These are phyloP conservation scores for Epinotia nisella DNA, from an alignment of 2,888 invertebrate genomes.

Conservation along the genomic window DNA sequence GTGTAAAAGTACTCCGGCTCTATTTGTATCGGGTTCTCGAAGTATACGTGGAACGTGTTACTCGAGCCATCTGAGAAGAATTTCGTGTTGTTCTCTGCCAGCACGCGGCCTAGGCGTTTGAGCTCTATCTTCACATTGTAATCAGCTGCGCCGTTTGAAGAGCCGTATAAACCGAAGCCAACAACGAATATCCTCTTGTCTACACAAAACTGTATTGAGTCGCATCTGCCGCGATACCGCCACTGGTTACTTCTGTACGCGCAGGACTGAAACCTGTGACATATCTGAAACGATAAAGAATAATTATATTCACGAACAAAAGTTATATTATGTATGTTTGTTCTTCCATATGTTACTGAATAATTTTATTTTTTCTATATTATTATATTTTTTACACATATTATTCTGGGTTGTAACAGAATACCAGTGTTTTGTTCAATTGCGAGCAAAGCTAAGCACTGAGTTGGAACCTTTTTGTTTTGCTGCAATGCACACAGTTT, in stretches of 20 bases:
- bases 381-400: too few relatives aligned
- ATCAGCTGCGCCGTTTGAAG: slow-evolving; percentile 97
- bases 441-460: too few relatives aligned
- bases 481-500: too few relatives aligned
- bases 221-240: slow-evolving; percentile 98
- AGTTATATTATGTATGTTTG: too few relatives aligned
- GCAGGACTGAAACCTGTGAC: slow-evolving; percentile 98
- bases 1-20: slow-evolving; percentile 98
- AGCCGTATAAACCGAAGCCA: slow-evolving; percentile 97
- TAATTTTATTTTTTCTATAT: too few relatives aligned
- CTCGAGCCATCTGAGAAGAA: slow-evolving; percentile 99
- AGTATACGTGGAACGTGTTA: slow-evolving; percentile 94
- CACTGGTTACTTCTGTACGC: slow-evolving; percentile 99
- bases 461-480: too few relatives aligned
- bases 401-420: too few relatives aligned
- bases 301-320: slow-evolving; percentile 24
- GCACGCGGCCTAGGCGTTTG: slow-evolving; percentile 93
- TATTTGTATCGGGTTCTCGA: slow-evolving; percentile 93
- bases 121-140: slow-evolving; percentile 97
- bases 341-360: too few relatives aligned
- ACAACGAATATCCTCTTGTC: slow-evolving; percentile 98
- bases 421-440: too few relatives aligned
- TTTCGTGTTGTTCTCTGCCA: slow-evolving; percentile 96
- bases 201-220: slow-evolving; percentile 98
- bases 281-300: slow-evolving; percentile 86